Conservation (phyloP, 2,888 invertebrate genomes). For the Trilocha varians region DNA sequence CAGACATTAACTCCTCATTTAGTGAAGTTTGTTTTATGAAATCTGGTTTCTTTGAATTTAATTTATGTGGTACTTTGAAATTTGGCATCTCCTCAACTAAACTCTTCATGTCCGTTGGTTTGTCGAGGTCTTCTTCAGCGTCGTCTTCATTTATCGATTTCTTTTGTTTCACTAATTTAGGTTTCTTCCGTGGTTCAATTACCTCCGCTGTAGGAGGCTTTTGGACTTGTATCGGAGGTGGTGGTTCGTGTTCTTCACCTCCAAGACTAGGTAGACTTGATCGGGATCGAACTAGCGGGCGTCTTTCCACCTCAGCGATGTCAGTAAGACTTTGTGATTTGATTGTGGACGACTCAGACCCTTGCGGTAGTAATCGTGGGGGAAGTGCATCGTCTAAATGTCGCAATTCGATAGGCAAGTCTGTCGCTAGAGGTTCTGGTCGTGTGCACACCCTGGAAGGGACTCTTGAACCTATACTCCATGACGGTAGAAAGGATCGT, state of each 20-base stretch:
- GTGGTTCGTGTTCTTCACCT: constrained; percentile 45
- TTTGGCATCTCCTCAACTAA: constrained; percentile 78
- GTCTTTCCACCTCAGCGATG: constrained; percentile 82
- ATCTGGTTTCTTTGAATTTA: constrained; percentile 69
- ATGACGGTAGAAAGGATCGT: constrained; percentile 83
- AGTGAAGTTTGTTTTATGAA: constrained; percentile 88
- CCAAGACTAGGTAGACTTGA: constrained; percentile 83
- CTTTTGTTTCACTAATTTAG: constrained; percentile 89
- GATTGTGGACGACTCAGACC: constrained; percentile 74
- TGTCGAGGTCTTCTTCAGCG: constrained; percentile 76
- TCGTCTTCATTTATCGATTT: constrained; percentile 86
- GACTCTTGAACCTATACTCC: constrained; percentile 68
- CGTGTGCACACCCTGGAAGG: constrained; percentile 71
- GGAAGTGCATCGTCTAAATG: constrained; percentile 78
- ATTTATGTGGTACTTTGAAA: constrained; percentile 68
- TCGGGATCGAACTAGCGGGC: constrained; percentile 80
- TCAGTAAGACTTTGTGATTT: constrained; percentile 90
- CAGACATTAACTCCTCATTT: constrained; percentile 91
- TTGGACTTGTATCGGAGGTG: constrained; percentile 28
- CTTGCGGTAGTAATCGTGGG: constrained; percentile 54
- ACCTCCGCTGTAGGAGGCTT: constrained; percentile 39
- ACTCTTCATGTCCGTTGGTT: constrained; percentile 80
- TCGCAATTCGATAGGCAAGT: constrained; percentile 90
- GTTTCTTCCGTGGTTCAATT: constrained; percentile 75
- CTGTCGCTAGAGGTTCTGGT: constrained; percentile 84